Evolutionary conservation across 1,140 invertebrate genomes (phyloP), one percentile per base, ranked within the genome.

Genomic region (Arctopsyche grandis): DNA sequence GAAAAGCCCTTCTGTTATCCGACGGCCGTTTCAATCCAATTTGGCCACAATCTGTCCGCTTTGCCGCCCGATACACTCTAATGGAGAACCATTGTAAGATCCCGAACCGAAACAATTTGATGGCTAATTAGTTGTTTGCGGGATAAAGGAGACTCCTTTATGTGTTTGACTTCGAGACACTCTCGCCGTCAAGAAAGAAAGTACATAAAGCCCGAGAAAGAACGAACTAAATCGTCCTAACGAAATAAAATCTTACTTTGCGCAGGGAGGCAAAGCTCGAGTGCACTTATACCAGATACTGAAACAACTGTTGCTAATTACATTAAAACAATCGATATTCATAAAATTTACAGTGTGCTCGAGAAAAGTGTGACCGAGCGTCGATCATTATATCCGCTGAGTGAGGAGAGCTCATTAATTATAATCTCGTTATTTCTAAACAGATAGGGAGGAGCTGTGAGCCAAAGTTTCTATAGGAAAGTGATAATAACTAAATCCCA

Each of bases 11-110:
- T 60, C 56, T 60, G 56, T 60, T 60, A 60, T 60, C 56, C 56
- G 21, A 60, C 9, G 21, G 56, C 56, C 56, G 56, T 60, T 60
- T 60, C 56, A 60, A 60, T 60, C 56, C 56, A 60, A 60, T 60
- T 60, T 60, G 56, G 56, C 56, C 56, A 21, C 56, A 19, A 60
- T 60, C 56, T 60, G 56, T 60, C 56, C 16, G 56, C 9, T 60
- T 60, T 60, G 56, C 56, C 16, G 16, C 56, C 16, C 56, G 56
- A 60, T 60, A 60, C 56, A 60, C 56, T 60, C 56, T 60, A 60
- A 60, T 60, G 56, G 56, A 60, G 56, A 60, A 60, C 56, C 56
- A 60, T 60, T 60, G 56, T 60, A 60, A 60, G 56, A 60, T 60
- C 56, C 56, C 56, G n/a, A 21, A 19, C 56, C 56, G 56, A 60